Conservation (phyloP, 2,113 vertebrate genomes). For the Xyliphius kryptos region DNA sequence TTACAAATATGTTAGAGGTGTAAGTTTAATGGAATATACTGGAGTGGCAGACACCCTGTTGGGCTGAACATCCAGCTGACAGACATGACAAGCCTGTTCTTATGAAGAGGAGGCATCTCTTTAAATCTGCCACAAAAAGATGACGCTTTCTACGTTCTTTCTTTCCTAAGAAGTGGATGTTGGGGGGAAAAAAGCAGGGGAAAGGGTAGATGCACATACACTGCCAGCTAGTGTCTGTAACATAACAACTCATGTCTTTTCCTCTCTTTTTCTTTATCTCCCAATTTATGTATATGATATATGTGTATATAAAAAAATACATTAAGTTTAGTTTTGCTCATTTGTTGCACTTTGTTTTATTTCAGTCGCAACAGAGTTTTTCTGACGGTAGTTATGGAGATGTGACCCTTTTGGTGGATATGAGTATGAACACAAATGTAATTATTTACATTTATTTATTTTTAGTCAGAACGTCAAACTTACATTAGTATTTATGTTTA, state of each 20-base stretch:
- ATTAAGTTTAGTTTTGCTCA: no score
- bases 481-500: no score
- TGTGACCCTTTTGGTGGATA: slow-evolving; percentile 45
- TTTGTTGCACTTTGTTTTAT: no score
- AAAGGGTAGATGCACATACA: slow-evolving; percentile 6
- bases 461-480: no score
- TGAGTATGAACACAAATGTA: slow-evolving; percentile 26
- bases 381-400: slow-evolving; percentile 60
- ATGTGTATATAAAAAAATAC: no score
- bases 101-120: slow-evolving; percentile 24
- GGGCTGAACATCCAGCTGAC: slow-evolving; percentile 7
- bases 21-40: not conserved
- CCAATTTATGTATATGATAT: not conserved
- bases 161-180: slow-evolving; percentile 24
- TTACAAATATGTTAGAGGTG: not conserved
- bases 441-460: no score
- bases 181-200: not conserved
- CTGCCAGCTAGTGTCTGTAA: not conserved
- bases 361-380: slow-evolving; percentile 62
- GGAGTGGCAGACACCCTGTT: not conserved
- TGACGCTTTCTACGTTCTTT: slow-evolving; percentile 45
- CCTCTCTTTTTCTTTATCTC: not conserved
- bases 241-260: not conserved
- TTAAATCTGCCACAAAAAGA: slow-evolving; percentile 65
- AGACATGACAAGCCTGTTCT: not conserved